Evolutionary conservation across 1,140 invertebrate genomes (phyloP).

Genomic region (Hylaeus volcanicus): DNA sequence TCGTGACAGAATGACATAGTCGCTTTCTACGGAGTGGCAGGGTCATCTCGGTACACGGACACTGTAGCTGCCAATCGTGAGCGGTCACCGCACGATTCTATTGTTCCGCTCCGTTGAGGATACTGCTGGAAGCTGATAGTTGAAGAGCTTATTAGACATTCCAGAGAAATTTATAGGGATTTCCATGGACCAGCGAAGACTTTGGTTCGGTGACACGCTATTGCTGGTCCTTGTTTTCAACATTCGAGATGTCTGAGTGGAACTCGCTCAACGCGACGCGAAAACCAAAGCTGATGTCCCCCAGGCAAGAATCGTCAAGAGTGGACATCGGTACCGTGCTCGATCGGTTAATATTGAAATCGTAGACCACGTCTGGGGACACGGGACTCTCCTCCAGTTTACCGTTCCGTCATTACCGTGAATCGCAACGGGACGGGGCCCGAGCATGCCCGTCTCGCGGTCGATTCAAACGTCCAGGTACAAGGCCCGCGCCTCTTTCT

Average conservation of each 20-base stretch:
- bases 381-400: conserved; percentile 36
- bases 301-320: too few relatives aligned
- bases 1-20: conserved; percentile 63
- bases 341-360: background rate
- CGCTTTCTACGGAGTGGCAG: conserved; percentile 57
- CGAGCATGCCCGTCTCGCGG: conserved; percentile 43
- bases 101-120: conserved; percentile 39
- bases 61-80: conserved; percentile 55
- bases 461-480: conserved; percentile 70
- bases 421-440: conserved; percentile 32
- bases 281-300: too few relatives aligned
- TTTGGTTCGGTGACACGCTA: too few relatives aligned
- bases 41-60: conserved; percentile 51
- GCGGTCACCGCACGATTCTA: conserved; percentile 60
- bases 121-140: background rate
- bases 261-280: too few relatives aligned
- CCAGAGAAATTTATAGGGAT: background rate
- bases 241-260: too few relatives aligned
- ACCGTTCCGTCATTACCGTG: conserved; percentile 60
- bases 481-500: conserved; percentile 29
- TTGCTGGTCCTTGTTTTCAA: too few relatives aligned
- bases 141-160: background rate
- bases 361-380: background rate
- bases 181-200: background rate
- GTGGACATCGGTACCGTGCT: too few relatives aligned